Percentiles rank a stretch among this genome's conserved stretches.
These are phyloP conservation scores for Neoaliturus tenellus DNA, from an alignment of 2,888 invertebrate genomes.

Conservation along the genomic window DNA sequence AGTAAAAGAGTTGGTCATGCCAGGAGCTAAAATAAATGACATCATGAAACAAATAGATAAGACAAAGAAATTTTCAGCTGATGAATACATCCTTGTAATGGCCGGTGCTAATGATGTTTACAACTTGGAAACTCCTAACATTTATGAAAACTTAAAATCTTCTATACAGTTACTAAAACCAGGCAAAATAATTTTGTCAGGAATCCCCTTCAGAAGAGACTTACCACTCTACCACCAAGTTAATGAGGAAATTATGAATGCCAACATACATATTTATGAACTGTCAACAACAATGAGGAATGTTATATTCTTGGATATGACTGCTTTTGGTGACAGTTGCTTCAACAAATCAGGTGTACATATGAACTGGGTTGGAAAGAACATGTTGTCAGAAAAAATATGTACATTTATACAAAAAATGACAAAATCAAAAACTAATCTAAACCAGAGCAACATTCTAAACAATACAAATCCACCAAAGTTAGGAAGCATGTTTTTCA, in stretches of 20 bases:
- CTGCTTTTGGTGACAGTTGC: neutral
- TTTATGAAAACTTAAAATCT: neutral
- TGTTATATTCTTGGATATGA: neutral
- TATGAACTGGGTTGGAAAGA: constrained; percentile 3
- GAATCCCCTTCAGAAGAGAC: neutral
- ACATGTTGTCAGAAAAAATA: neutral
- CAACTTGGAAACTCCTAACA: neutral
- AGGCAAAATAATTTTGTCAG: neutral
- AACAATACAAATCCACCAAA: too few relatives aligned
- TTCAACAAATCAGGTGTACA: neutral
- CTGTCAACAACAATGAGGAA: neutral
- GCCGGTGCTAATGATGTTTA: too few relatives aligned
- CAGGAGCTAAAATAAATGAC: neutral
- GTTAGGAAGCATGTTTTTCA: too few relatives aligned
- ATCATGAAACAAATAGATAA: neutral
- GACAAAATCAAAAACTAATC: too few relatives aligned
- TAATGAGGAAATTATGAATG: neutral
- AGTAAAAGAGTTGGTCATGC: neutral
- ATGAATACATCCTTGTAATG: too few relatives aligned
- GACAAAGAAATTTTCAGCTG: neutral
- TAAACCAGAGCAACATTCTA: too few relatives aligned
- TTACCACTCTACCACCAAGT: constrained; percentile 2
- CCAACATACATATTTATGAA: neutral
- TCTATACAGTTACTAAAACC: neutral
- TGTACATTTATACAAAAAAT: too few relatives aligned